phyloP scores from a whole-genome alignment of 1,140 invertebrate species.

The Amphibalanus amphitrite region DNA sequence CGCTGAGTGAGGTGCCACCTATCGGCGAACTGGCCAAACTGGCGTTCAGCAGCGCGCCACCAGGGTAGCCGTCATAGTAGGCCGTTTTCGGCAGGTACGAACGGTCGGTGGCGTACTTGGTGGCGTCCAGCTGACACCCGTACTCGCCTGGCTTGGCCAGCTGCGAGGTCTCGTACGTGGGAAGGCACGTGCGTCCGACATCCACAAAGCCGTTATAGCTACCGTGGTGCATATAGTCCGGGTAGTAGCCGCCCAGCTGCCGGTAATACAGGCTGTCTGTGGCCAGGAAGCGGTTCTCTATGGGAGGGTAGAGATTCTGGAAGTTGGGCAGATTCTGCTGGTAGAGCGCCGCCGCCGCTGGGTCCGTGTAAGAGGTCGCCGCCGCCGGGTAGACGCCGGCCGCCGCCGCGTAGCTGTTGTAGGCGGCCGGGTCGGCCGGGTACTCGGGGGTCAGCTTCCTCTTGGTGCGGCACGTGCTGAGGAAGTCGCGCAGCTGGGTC shows the following conservation, averaged over 20 bases:
- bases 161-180: constrained; percentile 15
- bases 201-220: constrained; percentile 25
- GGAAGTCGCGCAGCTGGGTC: constrained; percentile 75
- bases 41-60: background rate
- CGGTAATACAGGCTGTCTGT: constrained; percentile 20
- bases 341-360: constrained; percentile 38
- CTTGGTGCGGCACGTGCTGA: constrained; percentile 78
- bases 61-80: constrained; percentile 15
- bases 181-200: constrained; percentile 19
- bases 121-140: constrained; percentile 14
- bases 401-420: constrained; percentile 30
- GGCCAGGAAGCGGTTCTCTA: constrained; percentile 57
- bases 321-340: constrained; percentile 50
- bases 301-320: constrained; percentile 33
- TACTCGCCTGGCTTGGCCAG: constrained; percentile 13
- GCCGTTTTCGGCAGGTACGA: constrained; percentile 17
- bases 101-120: constrained; percentile 13
- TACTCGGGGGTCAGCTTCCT: constrained; percentile 38
- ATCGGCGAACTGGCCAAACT: constrained; percentile 15
- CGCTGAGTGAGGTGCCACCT: constrained; percentile 13
- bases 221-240: constrained; percentile 21
- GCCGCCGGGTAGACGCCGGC: constrained; percentile 44
- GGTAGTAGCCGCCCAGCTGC: constrained; percentile 26
- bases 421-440: constrained; percentile 23
- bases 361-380: constrained; percentile 52